Evolutionary conservation across 2,113 vertebrate species (phyloP).

Genomic region (Planiliza haematocheilus): DNA sequence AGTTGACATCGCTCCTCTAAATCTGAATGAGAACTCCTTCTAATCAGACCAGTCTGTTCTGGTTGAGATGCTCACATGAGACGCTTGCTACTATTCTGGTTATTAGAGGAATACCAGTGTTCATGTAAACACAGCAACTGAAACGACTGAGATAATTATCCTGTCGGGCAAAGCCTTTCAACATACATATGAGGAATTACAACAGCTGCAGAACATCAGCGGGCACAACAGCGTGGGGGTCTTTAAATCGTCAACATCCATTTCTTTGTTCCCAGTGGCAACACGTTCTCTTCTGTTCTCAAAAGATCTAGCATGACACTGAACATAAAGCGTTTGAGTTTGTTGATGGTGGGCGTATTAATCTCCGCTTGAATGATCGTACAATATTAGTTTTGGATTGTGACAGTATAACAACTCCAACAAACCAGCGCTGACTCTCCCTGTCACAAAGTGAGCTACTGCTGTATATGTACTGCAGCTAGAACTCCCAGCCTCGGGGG

Average conservation of each 20-base stretch:
- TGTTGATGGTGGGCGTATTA: neutral
- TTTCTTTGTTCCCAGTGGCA: neutral
- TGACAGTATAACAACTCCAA: constrained; percentile 7
- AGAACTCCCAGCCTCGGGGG: neutral
- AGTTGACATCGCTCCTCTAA: no score
- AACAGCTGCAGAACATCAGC: neutral
- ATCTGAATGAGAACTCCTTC: no score
- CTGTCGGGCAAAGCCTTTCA: neutral
- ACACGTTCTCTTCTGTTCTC: neutral
- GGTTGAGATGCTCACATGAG: no score
- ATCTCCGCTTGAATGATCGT: neutral
- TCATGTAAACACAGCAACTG: no score
- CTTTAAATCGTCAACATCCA: neutral
- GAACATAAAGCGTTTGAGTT: neutral
- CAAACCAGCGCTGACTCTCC: constrained; percentile 8
- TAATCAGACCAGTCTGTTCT: no score
- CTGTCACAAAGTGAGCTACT: neutral
- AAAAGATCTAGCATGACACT: neutral
- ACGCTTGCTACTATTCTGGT: no score
- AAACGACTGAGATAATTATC: no score
- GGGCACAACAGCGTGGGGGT: neutral
- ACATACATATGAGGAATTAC: neutral
- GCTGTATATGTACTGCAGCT: neutral
- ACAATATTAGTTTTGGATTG: neutral
- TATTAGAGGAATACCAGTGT: no score